Conservation (phyloP, 2,797 vertebrate species). For the Sphaeramia orbicularis region DNA sequence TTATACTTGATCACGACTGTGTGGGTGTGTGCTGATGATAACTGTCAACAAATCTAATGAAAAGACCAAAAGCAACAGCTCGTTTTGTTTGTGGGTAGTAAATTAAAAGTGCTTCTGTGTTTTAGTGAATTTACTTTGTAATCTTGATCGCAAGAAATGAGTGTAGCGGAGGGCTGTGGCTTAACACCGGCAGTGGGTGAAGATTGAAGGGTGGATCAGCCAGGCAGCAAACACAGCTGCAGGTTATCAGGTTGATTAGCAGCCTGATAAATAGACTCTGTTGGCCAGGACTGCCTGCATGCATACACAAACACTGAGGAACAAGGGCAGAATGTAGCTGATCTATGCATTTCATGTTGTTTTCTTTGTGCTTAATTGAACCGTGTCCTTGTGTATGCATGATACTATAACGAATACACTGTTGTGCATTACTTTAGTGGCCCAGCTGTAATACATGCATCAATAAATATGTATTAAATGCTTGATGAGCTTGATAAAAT, state of each 20-base stretch:
- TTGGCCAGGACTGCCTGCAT: constrained; percentile 20
- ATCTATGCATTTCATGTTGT: constrained; percentile 25
- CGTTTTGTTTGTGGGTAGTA: no score
- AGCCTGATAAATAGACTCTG: constrained; percentile 63
- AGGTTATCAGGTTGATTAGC: constrained; percentile 73
- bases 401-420: no score
- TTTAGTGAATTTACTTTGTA: constrained; percentile 41
- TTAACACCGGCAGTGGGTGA: constrained; percentile 29
- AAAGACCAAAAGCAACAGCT: no score
- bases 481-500: no score
- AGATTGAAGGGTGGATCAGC: constrained; percentile 44
- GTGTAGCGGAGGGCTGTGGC: constrained; percentile 22
- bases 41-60: constrained; percentile 18
- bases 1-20: not conserved
- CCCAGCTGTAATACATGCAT: no score
- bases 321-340: constrained; percentile 4
- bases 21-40: not conserved
- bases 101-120: constrained; percentile 21
- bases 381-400: not conserved
- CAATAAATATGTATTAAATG: no score
- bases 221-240: constrained; percentile 60
- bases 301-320: constrained; percentile 7
- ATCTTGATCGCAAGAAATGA: constrained; percentile 35
- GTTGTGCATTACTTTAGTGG: no score
- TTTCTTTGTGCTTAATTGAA: constrained; percentile 16